Evolutionary conservation across 1,140 invertebrate species (phyloP).

Genomic region (Trachymyrmex septentrionalis): DNA sequence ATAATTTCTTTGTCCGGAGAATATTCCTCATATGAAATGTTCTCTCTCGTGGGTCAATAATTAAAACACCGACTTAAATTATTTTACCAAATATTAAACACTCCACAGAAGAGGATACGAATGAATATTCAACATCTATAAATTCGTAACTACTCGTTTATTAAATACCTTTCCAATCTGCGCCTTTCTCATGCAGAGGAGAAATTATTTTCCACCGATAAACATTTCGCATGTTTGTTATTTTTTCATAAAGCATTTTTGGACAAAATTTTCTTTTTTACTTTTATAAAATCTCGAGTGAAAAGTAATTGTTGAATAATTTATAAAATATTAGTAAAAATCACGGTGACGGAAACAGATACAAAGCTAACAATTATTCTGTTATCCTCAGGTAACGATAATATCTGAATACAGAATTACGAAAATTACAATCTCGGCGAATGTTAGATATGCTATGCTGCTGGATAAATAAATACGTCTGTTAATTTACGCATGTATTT

Average conservation of each 20-base stretch:
- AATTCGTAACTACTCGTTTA: constrained; percentile 51
- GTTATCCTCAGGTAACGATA: background rate
- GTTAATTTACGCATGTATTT: constrained; percentile 7
- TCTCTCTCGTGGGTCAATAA: background rate
- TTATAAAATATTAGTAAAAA: constrained; percentile 22
- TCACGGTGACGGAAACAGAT: background rate
- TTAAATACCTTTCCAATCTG: constrained; percentile 62
- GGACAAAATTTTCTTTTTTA: background rate
- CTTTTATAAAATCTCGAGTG: background rate
- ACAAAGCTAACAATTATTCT: background rate
- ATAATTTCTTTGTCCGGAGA: constrained; percentile 5
- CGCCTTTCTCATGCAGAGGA: background rate
- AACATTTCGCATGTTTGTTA: background rate
- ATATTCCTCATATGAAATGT: constrained; percentile 26
- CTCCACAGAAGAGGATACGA: constrained; percentile 26
- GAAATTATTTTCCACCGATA: constrained; percentile 31
- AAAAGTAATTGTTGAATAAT: constrained; percentile 14
- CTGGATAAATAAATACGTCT: background rate
- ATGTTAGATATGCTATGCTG: background rate
- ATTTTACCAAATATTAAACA: constrained; percentile 34
- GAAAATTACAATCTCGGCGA: background rate
- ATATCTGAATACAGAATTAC: background rate
- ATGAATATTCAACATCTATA: constrained; percentile 60
- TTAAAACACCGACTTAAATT: constrained; percentile 37
- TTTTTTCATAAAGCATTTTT: constrained; percentile 12